phyloP scores from a whole-genome alignment of 2,113 vertebrate species.

The Gymnogyps californianus region DNA sequence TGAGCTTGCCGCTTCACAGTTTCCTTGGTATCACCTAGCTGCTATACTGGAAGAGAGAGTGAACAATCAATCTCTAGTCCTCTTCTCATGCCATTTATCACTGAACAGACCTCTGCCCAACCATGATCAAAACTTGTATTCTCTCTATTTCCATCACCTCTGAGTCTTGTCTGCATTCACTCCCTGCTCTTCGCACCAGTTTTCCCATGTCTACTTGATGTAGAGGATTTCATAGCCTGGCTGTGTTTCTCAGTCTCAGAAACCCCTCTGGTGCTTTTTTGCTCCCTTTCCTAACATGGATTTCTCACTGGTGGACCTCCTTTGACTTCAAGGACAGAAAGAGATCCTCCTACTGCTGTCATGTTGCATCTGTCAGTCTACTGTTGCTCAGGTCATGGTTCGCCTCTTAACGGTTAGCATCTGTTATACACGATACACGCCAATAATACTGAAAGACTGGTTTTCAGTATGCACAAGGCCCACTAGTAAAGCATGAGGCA shows the following conservation, averaged over 20 bases:
- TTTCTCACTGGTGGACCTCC: background rate
- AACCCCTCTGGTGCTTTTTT: background rate
- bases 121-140: background rate
- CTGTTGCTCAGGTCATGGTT: background rate
- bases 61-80: background rate
- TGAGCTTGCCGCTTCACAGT: background rate
- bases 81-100: background rate
- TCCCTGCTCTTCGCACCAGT: background rate
- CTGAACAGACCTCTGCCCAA: background rate
- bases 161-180: background rate
- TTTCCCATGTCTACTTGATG: background rate
- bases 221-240: background rate
- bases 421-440: background rate
- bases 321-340: background rate
- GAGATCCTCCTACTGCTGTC: background rate
- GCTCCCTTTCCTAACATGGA: background rate
- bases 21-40: background rate
- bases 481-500: background rate
- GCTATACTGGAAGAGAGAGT: background rate
- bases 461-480: background rate
- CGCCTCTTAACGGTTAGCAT: background rate
- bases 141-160: background rate
- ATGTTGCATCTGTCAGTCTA: background rate
- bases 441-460: background rate
- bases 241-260: background rate